phyloP scores from a whole-genome alignment of 2,797 vertebrate species.

The Sphenodon punctatus region DNA sequence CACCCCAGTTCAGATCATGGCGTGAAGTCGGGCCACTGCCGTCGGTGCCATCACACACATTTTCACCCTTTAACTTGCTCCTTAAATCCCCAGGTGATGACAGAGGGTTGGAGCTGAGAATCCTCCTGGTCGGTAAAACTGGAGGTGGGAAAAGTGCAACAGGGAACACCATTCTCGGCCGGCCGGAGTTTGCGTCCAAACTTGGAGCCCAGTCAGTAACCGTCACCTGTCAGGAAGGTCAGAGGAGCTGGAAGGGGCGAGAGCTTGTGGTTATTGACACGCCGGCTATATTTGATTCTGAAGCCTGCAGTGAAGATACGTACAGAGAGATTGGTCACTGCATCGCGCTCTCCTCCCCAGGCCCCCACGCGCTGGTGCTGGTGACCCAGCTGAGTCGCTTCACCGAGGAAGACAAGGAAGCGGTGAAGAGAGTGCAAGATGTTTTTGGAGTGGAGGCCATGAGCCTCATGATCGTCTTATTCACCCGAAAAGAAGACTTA shows the following conservation, averaged over 20 bases:
- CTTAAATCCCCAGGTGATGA: too few species aligned
- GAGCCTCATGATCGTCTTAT: neutral
- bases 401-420: neutral
- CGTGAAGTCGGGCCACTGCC: too few species aligned
- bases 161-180: neutral
- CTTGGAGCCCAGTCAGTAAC: neutral
- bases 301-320: neutral
- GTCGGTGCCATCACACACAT: too few species aligned
- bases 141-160: too few species aligned
- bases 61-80: too few species aligned
- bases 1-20: too few species aligned
- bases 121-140: too few species aligned
- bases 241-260: neutral
- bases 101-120: too few species aligned
- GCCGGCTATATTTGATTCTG: neutral
- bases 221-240: fast-evolving
- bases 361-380: neutral
- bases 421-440: neutral
- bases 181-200: neutral
- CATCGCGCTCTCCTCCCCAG: fast-evolving
- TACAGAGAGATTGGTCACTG: neutral
- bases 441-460: neutral
- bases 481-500: too few species aligned
- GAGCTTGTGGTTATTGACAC: fast-evolving
- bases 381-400: neutral